Conservation (phyloP, 2,888 invertebrate species). For the Rhagium mordax region DNA sequence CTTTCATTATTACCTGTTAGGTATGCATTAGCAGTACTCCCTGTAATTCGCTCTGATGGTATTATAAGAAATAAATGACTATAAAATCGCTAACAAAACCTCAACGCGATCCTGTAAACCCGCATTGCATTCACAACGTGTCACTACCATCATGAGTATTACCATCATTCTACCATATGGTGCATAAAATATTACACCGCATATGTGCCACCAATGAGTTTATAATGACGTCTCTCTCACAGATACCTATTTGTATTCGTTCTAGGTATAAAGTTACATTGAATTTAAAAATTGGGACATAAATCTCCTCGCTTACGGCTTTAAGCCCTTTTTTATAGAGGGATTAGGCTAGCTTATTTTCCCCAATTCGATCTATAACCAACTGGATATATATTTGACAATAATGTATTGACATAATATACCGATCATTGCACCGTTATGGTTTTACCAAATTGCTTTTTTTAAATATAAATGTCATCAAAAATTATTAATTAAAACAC, state of each 20-base stretch:
- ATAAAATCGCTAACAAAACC: background rate
- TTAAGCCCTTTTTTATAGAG: slow-evolving; percentile 18
- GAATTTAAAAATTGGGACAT: slow-evolving; percentile 31
- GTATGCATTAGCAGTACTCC: background rate
- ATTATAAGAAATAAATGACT: background rate
- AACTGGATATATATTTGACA: background rate
- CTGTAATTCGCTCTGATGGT: background rate
- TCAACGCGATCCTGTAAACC: slow-evolving; percentile 4
- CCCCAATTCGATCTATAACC: background rate
- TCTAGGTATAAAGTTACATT: slow-evolving; percentile 25
- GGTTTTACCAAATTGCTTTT: too few relatives aligned
- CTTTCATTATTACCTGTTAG: too few relatives aligned
- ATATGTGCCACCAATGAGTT: slow-evolving; percentile 31
- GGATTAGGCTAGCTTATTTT: slow-evolving; percentile 9
- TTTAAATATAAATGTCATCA: too few relatives aligned
- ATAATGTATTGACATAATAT: background rate
- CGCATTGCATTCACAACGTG: slow-evolving; percentile 18
- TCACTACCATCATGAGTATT: slow-evolving; percentile 19
- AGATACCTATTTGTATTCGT: slow-evolving; percentile 23
- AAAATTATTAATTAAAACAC: too few relatives aligned
- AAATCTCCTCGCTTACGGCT: slow-evolving; percentile 20
- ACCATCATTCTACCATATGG: slow-evolving; percentile 26
- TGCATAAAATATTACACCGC: slow-evolving; percentile 26
- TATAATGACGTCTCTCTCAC: slow-evolving; percentile 30
- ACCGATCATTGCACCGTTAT: too few relatives aligned